Evolutionary conservation across 2,888 invertebrate species (phyloP), one percentile per base, ranked within the genome.

Genomic region (Agrypnus murinus): DNA sequence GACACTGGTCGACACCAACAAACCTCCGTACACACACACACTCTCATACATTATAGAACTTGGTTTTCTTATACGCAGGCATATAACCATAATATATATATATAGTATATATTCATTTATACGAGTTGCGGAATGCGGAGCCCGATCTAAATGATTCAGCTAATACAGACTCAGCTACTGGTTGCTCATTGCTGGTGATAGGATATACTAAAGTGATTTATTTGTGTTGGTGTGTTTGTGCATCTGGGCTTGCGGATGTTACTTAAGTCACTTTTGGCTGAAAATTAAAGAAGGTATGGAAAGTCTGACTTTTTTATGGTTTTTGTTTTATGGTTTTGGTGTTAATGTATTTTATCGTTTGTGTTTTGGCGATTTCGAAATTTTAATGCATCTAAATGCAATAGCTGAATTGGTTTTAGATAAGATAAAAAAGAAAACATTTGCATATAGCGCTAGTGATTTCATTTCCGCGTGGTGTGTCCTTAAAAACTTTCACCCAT

Each of bases 1-100:
- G 77, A 71, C 76, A 66, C 63, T 34, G 34, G 45, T 67, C 74
- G 66, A 62, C 59, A 25, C 25, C 25, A 25, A 25, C 25, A 25
- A 25, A 25, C 25, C 3, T 25, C 25, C 25, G 5, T 25, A 25
- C 25, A 19, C 57, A 34, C 43, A 57, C 46, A 63, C 53, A 55
- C 8, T 19, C 19, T 2, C 53, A 46, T 9, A 57, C 31, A 65
- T 40, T 55, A 40, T 31, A 36, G 60, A 10, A 38, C 38, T 38
- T 38, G 2, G 38, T 25, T 25, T 25, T 25, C 25, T 25, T 25
- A 25, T 25, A 25, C 5, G 25, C 25, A 25, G 3, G 5, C 25
- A 25, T 5, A 25, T 5, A 25, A 3, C 25, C 25, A 25, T 25
- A 25, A 25, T n/a, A n/a, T n/a, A n/a, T n/a, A n/a, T n/a, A n/a